Evolutionary conservation across 2,888 invertebrate species (phyloP), one percentile per base, ranked within the genome.

Genomic region (Parapristionchus giblindavisi): DNA sequence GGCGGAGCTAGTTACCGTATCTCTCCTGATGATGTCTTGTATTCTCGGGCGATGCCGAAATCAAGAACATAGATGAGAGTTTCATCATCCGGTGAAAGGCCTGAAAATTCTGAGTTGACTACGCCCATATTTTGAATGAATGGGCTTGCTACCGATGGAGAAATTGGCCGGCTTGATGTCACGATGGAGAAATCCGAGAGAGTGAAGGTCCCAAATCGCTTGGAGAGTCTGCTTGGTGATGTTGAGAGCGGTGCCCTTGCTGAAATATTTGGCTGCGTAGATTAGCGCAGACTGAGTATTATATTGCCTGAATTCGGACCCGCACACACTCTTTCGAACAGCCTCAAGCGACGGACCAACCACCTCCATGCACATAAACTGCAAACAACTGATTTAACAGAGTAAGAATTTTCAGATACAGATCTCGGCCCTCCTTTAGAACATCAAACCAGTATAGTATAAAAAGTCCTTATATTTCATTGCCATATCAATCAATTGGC

Each of bases 331-430:
- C 63, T 65, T 65, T 36, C 63, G 27, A 21, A 65, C 63, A 3
- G 63, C 40, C 32, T 65, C 63, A 17, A 65, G 63, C 29, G 63
- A 65, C 43, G 63, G 63, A 29, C 63, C 63, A 43, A 65, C 63
- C 6, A 65, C 63, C 21, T 65, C 63, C 63, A 65, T 65, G 43
- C 63, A 65, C 21, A 65, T 65, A 43, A 65, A 65, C 63, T 65
- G 43, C 5, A 65, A 43, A 1, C 24, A 8, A 17, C 43, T 14
- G 8, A 43, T 17, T 43, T 8, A 14, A 61, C n/a, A 61, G 56
- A 56, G 56, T 56, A 27, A 8, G 3, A n/a, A n/a, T n/a, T n/a
- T n/a, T n/a, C n/a, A n/a, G n/a, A n/a, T n/a, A n/a, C n/a, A n/a
- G n/a, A n/a, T n/a, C n/a, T n/a, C n/a, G n/a, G n/a, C n/a, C n/a